Evolutionary conservation across 1,140 invertebrate species (phyloP).

Genomic region (Leptinotarsa defecta): DNA sequence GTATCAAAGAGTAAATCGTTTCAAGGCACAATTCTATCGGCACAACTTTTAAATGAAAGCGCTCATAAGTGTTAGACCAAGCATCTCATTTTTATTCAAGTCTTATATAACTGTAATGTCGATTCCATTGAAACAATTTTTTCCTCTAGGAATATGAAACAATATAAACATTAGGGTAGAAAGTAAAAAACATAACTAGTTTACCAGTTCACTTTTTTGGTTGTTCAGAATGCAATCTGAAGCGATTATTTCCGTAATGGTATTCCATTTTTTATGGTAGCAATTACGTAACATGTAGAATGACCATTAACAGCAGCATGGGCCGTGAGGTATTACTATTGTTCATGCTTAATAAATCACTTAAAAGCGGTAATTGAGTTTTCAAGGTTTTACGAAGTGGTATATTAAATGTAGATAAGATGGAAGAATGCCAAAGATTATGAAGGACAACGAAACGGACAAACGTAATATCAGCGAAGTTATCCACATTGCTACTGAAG

Average conservation of each 20-base stretch:
- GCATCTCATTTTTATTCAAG: background rate
- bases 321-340: background rate
- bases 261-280: too few species aligned
- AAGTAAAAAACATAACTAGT: background rate
- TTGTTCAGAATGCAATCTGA: conserved; percentile 11
- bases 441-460: background rate
- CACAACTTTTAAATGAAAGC: too few species aligned
- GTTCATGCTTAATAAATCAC: background rate
- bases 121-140: background rate
- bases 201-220: conserved; percentile 8
- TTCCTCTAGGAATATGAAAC: background rate
- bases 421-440: background rate
- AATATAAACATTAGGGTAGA: background rate
- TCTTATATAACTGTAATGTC: background rate
- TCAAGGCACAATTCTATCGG: too few species aligned
- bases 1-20: too few species aligned
- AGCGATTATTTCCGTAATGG: conserved; percentile 10
- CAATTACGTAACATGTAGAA: background rate
- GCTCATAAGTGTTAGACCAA: too few species aligned
- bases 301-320: background rate
- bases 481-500: too few species aligned
- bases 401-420: background rate
- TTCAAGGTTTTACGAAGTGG: background rate
- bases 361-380: background rate
- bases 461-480: background rate